Base-by-base conservation (phyloP, 1,140 invertebrate genomes). In the Atta colombica region DNA sequence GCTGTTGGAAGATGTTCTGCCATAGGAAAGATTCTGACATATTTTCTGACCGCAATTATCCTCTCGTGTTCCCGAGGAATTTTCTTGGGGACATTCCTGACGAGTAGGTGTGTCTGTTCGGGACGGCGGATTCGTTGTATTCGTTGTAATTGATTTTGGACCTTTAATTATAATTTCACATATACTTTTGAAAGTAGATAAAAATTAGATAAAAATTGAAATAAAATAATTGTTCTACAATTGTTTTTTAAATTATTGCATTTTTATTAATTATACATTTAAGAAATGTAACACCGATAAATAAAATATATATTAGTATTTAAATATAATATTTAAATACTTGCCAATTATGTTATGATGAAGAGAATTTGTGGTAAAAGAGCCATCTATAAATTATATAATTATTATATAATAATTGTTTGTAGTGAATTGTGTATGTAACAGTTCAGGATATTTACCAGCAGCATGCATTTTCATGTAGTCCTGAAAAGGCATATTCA, bases 391-490 rank as follows among this genome's bases (percentile, higher is more conserved):
- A 16, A 74, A 74, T 74, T 74, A 45, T 45, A 45, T n/a, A 55
- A 21, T 55, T 55, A 77, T 39, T 61, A 61, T 25, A 45, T 28
- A 18, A 45, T n/a, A 39, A 82, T 45, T 49, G 3, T 21, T 12
- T 10, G 10, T 4, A 39, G 6, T 35, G 14, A 31, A 61, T 75
- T 61, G 21, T 45, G 4, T 14, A 7, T 61, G 25, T 2, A 3
- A 39, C 1, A 61, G 1, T 75, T 61, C 1, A 16, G 14, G 3
- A 51, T 53, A 16, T 25, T 92, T 92, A 96, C 95, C 94, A 75
- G 94, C 90, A 58, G 96, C 94, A 88, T 96, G 94, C 96, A 96
- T 96, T 92, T 96, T 95, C 92, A 96, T 94, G 86, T 96, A 96
- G 49, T 95, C 95, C 86, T 95, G 94, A 65, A 95, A 92, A 12